phyloP scores from a whole-genome alignment of 2,797 vertebrate species.

The Moxostoma hubbsi region DNA sequence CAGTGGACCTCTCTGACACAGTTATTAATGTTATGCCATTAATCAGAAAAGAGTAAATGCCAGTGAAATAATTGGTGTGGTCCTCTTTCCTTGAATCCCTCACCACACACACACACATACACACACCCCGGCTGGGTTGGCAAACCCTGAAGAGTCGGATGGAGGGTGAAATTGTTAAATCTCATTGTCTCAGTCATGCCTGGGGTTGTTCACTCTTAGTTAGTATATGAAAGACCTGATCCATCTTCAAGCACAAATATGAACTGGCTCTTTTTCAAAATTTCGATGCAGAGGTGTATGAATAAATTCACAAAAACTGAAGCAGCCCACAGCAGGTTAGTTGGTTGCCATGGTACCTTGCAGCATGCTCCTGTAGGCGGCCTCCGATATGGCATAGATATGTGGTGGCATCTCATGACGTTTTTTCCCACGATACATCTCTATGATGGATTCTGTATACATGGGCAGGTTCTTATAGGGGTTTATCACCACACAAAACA shows the following conservation, averaged over 20 bases:
- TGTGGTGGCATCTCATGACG: constrained; percentile 93
- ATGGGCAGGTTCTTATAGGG: constrained; percentile 93
- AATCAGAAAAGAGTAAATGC: neutral
- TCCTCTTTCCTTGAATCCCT: neutral
- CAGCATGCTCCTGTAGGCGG: constrained; percentile 93
- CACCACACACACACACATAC: neutral
- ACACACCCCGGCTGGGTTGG: too few relatives aligned
- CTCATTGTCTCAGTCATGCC: constrained; percentile 3
- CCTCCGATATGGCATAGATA: constrained; percentile 92
- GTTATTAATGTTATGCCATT: neutral
- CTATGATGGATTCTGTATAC: constrained; percentile 92
- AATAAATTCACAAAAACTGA: constrained; percentile 27
- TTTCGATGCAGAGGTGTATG: constrained; percentile 20
- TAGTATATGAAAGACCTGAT: neutral
- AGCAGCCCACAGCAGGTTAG: constrained; percentile 11
- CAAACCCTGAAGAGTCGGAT: too few relatives aligned
- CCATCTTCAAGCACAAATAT: constrained; percentile 1
- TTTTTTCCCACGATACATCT: constrained; percentile 94
- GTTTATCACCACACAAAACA: constrained; percentile 94
- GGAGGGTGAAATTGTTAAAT: neutral
- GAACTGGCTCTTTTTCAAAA: neutral
- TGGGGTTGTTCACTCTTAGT: neutral
- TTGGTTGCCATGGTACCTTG: constrained; percentile 78
- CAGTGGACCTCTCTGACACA: neutral
- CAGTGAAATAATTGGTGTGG: neutral